phyloP scores from a whole-genome alignment of 1,140 invertebrate species.

The Diabrotica virgifera region DNA sequence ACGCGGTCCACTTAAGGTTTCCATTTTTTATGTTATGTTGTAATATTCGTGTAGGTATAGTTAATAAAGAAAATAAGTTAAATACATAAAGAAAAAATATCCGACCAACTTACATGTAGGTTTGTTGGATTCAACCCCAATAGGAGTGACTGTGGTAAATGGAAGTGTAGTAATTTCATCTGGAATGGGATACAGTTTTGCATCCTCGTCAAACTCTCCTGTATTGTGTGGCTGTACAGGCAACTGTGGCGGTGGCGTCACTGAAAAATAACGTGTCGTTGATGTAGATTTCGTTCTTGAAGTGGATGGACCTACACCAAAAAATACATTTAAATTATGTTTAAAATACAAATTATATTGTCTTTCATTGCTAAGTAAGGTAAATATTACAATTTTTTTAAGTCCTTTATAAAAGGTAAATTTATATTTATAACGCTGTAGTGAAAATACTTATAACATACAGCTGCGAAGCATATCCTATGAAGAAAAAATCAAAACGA shows the following conservation, averaged over 20 bases:
- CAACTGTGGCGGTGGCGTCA: neutral
- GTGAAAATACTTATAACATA: too few relatives aligned
- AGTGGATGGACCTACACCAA: neutral
- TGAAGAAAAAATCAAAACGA: too few relatives aligned
- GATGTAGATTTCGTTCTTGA: neutral
- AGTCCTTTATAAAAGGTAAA: too few relatives aligned
- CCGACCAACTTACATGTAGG: neutral
- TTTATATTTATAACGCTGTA: too few relatives aligned
- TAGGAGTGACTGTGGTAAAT: constrained; percentile 37
- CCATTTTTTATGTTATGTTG: too few relatives aligned
- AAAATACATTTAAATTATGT: neutral
- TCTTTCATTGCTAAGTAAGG: too few relatives aligned
- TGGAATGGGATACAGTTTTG: constrained; percentile 3
- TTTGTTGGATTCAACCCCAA: constrained; percentile 14
- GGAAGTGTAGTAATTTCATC: constrained; percentile 38
- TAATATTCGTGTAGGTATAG: too few relatives aligned
- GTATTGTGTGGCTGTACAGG: neutral
- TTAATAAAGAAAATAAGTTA: too few relatives aligned
- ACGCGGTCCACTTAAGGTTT: too few relatives aligned
- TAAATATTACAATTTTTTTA: too few relatives aligned
- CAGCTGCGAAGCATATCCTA: too few relatives aligned
- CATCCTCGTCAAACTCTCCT: neutral
- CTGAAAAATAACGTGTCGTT: neutral
- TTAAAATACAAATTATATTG: too few relatives aligned
- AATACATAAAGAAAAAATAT: neutral